These are phyloP conservation scores for Sclerurus mexicanus DNA, from an alignment of 2,113 vertebrate species.

Conservation along the genomic window DNA sequence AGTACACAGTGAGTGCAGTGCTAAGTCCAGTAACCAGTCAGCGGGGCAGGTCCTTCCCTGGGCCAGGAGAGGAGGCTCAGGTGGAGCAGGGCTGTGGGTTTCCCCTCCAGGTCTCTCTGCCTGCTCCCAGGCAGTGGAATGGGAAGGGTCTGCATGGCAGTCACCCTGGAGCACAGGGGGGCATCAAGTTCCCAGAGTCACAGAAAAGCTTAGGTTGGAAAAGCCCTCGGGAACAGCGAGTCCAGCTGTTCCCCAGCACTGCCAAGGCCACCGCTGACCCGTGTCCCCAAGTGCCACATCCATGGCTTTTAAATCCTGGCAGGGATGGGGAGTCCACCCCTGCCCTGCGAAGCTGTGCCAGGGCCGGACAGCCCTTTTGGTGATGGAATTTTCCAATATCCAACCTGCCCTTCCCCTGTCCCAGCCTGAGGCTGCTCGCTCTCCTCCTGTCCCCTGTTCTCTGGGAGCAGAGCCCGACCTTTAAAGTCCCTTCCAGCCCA, in stretches of 20 bases:
- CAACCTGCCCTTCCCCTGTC: neutral
- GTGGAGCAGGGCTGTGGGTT: rapidly evolving
- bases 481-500: neutral
- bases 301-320: rapidly evolving
- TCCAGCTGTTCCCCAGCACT: neutral
- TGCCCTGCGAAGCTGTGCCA: neutral
- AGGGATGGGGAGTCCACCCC: neutral
- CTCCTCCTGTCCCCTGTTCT: neutral
- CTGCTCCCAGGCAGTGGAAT: rapidly evolving
- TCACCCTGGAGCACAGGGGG: neutral
- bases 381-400: no score
- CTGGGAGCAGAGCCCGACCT: neutral
- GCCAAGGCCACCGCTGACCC: neutral
- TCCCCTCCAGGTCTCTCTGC: neutral
- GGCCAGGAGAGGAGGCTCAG: neutral
- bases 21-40: rapidly evolving
- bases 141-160: neutral
- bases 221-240: neutral
- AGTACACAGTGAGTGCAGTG: rapidly evolving
- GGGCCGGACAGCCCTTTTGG: rapidly evolving
- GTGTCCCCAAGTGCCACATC: rapidly evolving
- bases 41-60: neutral
- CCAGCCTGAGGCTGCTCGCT: neutral
- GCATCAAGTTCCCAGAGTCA: neutral
- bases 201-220: rapidly evolving